Percentiles rank a stretch among this genome's conserved stretches.
phyloP scores from a whole-genome alignment of 2,888 invertebrate genomes.

The Drosophila anomelani region DNA sequence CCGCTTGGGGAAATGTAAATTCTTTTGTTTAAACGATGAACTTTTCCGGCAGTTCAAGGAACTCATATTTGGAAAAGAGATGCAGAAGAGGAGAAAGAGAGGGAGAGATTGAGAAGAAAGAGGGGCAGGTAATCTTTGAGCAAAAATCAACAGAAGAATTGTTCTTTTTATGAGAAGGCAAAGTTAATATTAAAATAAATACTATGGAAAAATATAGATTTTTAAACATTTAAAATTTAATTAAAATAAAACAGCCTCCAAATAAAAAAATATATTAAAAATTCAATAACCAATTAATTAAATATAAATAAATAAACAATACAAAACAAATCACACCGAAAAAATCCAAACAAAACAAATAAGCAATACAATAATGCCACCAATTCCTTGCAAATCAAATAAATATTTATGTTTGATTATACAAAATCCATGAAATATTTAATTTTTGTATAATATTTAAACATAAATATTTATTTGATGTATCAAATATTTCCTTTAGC shows the following conservation, averaged over 20 bases:
- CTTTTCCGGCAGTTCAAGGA: conserved; percentile 32
- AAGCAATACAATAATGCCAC: background rate
- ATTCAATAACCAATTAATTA: background rate
- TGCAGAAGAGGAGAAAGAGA: background rate
- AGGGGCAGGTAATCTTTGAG: conserved; percentile 29
- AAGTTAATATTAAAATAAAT: background rate
- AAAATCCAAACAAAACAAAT: background rate
- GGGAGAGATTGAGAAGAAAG: background rate
- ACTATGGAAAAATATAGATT: too few relatives aligned
- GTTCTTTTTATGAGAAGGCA: background rate
- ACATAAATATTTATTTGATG: background rate
- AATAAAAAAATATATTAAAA: background rate
- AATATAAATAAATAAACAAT: too few relatives aligned
- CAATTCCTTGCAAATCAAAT: background rate
- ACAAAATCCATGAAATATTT: background rate
- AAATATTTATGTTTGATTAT: too few relatives aligned
- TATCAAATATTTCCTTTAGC: background rate
- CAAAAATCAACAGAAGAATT: background rate
- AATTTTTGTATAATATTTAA: background rate
- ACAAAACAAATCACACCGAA: background rate
- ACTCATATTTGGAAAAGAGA: conserved; percentile 13
- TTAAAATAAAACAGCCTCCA: too few relatives aligned
- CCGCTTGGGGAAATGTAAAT: conserved; percentile 23
- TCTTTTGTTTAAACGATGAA: conserved; percentile 28
- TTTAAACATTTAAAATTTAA: background rate